Base-by-base conservation (phyloP, 2,797 vertebrate genomes). In the Tolypeutes matacus region DNA sequence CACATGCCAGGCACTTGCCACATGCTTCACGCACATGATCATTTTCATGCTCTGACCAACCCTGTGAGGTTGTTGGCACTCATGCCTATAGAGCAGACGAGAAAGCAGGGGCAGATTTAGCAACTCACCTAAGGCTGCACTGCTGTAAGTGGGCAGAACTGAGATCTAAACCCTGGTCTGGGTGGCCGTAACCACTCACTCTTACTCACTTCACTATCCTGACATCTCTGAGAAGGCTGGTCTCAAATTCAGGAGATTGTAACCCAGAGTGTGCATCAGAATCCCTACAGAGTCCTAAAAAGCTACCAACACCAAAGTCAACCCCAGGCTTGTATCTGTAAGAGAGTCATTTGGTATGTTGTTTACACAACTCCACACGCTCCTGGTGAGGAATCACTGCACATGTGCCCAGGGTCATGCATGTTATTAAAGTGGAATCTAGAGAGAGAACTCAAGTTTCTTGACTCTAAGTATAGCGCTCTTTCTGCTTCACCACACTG, bases 381-480 rank as follows among this genome's bases (percentile, higher is more conserved):
- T 69, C 62, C 69, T 10, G 81, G 83, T 67, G 73, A 87, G 76
- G 67, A 87, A 20, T 13, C 18, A 62, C 21, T 13, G 36, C 76
- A 25, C 56, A 49, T 3, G 36, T 6, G 67, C 64, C 76, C 49
- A 27, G 58, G 64, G 58, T 83, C 94, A 84, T 0, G 6, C 11
- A n/a, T 75, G 2, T 42, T 69, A 39, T 75, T 65, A 65, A 85
- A 36, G 27, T 0, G 42, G 20, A 6, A 12, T 76, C 75, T 73
- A 49, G 60, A 91, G 36, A 90, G 60, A 92, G 46, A 95, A 80
- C 31, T 25, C 13, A 58, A 20, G 14, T 46, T 49, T 93, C 73
- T 64, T n/a, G n/a, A 90, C 36, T 39, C 56, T 13, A 39, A 69
- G 67, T 76, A 72, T 15, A 89, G 76, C 46, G 72, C 6, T 56